Evolutionary conservation across 2,797 vertebrate species (phyloP).

Genomic region (Liparis tanakae): DNA sequence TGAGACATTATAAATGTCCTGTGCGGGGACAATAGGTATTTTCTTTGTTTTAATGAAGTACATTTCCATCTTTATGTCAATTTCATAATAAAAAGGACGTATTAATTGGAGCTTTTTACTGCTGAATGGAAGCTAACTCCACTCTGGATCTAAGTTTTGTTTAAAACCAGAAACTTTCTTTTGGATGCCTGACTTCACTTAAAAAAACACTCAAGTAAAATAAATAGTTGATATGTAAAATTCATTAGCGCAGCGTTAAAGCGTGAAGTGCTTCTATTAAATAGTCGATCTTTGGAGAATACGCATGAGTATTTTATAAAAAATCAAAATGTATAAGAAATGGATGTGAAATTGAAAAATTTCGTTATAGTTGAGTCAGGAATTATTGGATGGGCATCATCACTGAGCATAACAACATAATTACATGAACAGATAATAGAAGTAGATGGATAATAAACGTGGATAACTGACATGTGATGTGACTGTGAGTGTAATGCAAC

Average conservation of each 20-base stretch:
- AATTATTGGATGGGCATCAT: neutral
- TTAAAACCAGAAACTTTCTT: neutral
- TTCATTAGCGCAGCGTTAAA: neutral
- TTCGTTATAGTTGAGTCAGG: neutral
- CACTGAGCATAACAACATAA: neutral
- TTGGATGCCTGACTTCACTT: too few species aligned
- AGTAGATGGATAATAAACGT: neutral
- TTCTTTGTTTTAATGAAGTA: neutral
- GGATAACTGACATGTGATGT: constrained; percentile 1
- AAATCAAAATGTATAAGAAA: neutral
- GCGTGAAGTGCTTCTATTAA: neutral
- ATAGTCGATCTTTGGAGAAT: neutral
- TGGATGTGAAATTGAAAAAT: neutral
- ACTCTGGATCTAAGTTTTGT: neutral
- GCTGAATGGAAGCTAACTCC: neutral
- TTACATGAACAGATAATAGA: neutral
- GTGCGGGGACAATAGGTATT: neutral
- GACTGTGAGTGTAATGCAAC: constrained; percentile 3
- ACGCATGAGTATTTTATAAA: neutral
- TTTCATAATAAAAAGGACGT: neutral
- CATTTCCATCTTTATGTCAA: neutral
- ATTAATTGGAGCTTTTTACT: neutral
- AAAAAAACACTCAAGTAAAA: neutral
- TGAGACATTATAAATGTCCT: neutral
- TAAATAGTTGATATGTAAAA: neutral